A percentile compares a stretch with the other conserved stretches of the same genome.
phyloP scores from a whole-genome alignment of 2,888 invertebrate species.

The Teleogryllus oceanicus region DNA sequence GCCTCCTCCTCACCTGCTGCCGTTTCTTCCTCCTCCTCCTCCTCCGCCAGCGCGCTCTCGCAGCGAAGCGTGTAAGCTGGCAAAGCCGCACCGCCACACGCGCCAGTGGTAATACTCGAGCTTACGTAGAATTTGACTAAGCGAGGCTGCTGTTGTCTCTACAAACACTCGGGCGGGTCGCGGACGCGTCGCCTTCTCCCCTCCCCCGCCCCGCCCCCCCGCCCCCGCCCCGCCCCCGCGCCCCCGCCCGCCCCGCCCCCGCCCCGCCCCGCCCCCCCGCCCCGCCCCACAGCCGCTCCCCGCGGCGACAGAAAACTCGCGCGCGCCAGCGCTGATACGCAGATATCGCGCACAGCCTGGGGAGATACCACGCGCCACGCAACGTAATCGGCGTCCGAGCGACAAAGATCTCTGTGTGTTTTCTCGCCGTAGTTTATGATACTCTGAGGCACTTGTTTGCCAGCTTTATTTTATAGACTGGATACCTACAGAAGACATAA shows the following conservation, averaged over 20 bases:
- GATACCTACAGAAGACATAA: too few species aligned
- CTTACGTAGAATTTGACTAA: neutral
- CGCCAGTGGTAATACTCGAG: neutral
- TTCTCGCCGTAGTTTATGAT: too few species aligned
- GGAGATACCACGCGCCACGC: neutral
- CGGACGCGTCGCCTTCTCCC: neutral
- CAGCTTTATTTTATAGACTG: too few species aligned
- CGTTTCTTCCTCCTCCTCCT: too few species aligned
- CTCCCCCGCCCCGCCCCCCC: neutral
- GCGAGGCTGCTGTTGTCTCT: neutral
- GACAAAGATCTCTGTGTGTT: too few species aligned
- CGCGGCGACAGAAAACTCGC: neutral
- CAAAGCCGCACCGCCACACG: neutral
- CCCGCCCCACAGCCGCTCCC: neutral
- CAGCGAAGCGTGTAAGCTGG: neutral
- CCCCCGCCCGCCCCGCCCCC: neutral
- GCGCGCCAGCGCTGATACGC: neutral
- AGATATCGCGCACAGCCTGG: neutral
- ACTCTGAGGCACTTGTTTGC: too few species aligned
- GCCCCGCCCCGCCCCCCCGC: fast-evolving
- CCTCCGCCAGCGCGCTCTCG: too few species aligned
- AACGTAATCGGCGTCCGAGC: too few species aligned
- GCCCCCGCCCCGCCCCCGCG: neutral
- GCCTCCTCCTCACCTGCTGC: too few species aligned
- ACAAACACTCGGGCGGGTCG: neutral